phyloP scores from a whole-genome alignment of 2,113 vertebrate species.

The Bos javanicus region DNA sequence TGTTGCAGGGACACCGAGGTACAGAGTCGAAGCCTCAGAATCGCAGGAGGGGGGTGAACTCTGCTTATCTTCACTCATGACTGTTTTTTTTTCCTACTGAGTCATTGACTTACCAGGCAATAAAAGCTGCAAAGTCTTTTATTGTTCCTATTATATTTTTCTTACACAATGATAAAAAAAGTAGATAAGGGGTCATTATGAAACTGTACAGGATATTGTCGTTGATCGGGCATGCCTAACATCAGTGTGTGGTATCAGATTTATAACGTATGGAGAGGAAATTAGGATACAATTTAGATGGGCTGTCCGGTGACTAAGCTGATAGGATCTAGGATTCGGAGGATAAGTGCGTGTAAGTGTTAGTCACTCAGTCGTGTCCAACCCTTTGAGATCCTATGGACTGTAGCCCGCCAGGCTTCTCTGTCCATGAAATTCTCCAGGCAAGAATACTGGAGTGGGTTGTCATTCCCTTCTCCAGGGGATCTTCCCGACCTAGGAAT shows the following conservation, averaged over 20 bases:
- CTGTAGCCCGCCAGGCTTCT: not conserved
- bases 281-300: not conserved
- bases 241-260: not conserved
- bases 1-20: fast-evolving
- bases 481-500: not conserved
- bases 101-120: not conserved
- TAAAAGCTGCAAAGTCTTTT: not conserved
- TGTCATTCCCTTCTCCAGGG: not conserved
- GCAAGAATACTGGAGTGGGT: not conserved
- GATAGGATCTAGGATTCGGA: not conserved
- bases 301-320: too few relatives aligned
- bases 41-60: not conserved
- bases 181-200: not conserved
- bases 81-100: not conserved
- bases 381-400: not conserved
- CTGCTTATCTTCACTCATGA: not conserved
- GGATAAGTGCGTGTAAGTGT: not conserved
- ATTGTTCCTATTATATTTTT: not conserved
- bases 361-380: not conserved
- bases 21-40: not conserved
- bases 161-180: not conserved
- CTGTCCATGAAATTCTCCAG: not conserved
- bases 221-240: not conserved
- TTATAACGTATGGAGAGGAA: not conserved
- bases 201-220: not conserved